Percentiles rank a stretch among this genome's conserved stretches.
Conservation (phyloP, 2,888 invertebrate genomes). For the Heterodera filipjevi region DNA sequence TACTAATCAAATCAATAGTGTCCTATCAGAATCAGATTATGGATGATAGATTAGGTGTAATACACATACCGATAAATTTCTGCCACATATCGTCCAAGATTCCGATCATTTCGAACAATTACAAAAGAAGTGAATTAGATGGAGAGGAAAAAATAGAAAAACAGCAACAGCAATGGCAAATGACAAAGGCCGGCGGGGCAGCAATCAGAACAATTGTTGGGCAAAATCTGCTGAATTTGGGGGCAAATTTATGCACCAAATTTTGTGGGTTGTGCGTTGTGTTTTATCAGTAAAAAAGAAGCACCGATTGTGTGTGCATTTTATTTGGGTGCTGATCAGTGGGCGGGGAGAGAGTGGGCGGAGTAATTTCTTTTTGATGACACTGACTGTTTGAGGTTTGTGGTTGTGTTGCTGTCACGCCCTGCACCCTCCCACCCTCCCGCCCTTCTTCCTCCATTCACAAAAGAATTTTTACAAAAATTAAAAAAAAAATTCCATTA, state of each 20-base stretch:
- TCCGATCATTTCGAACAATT: too few species aligned
- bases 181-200: not conserved
- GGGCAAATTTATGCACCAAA: not conserved
- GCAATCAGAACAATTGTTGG: not conserved
- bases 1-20: too few species aligned
- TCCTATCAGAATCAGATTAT: not conserved
- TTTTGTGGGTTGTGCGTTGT: not conserved
- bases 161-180: not conserved
- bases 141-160: not conserved
- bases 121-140: too few species aligned
- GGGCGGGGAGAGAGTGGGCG: not conserved
- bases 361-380: not conserved
- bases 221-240: not conserved
- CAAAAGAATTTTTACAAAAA: not conserved
- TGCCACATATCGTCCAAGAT: too few species aligned
- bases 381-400: not conserved
- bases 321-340: not conserved
- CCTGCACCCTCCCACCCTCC: not conserved
- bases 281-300: not conserved
- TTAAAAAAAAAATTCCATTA: not conserved
- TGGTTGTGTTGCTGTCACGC: not conserved
- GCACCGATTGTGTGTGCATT: not conserved
- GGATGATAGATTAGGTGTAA: too few species aligned
- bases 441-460: not conserved
- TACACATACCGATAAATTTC: too few species aligned